These are phyloP conservation scores for Ridgeia piscesae DNA, from an alignment of 1,140 invertebrate genomes.

Conservation along the genomic window DNA sequence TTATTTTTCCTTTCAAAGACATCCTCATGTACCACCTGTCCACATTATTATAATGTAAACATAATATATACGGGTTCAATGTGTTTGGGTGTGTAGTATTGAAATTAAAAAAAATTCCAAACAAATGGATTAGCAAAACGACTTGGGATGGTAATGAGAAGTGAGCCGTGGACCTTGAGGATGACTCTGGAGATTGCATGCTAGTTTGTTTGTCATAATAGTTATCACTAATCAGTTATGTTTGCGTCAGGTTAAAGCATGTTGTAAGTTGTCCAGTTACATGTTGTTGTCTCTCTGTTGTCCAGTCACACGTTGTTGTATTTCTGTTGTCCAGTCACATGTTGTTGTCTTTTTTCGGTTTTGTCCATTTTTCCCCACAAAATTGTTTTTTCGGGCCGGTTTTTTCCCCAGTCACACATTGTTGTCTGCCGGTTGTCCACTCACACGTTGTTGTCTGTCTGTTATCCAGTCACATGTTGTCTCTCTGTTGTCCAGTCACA, in stretches of 20 bases:
- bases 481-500: background rate
- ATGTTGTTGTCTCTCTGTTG: background rate
- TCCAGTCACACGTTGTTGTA: no score
- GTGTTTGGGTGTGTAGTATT: background rate
- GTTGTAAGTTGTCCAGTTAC: background rate
- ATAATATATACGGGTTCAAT: background rate
- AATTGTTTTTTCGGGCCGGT: no score
- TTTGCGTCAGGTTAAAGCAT: background rate
- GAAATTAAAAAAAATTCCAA: background rate
- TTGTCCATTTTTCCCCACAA: no score
- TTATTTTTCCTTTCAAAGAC: background rate
- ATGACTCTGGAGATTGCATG: background rate
- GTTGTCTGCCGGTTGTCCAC: no score
- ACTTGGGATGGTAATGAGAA: background rate
- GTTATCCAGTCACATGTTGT: background rate
- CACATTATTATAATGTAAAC: background rate
- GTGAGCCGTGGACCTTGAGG: background rate
- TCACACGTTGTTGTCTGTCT: no score
- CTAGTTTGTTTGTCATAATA: background rate
- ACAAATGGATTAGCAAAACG: background rate
- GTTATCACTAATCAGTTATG: background rate
- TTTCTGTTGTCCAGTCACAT: no score
- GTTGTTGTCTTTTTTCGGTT: no score
- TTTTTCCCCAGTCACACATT: no score
- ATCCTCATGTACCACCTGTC: background rate